Base-by-base conservation (phyloP, 2,888 invertebrate species). In the Orchesellides sinensis region DNA sequence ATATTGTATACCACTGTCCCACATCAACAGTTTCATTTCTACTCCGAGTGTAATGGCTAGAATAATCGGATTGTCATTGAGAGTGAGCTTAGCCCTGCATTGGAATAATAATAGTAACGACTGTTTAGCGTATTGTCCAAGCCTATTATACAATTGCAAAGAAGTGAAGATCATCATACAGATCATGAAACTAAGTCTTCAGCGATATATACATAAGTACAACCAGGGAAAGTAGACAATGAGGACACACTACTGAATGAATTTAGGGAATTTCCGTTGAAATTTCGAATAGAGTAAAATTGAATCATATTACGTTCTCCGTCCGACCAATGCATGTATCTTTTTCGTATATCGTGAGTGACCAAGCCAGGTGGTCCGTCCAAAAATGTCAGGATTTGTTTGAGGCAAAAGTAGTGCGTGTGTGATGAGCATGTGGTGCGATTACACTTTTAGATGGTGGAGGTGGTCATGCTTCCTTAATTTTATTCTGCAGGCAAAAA, bases 341-440 rank as follows among this genome's bases (percentile, higher is more conserved):
- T 21, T 69, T 14, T 45, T 68, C 45, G 17, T 49, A 54, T 59
- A 27, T 81, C 74, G 81, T 81, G 81, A 74, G 74, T 81, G 81
- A 81, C 81, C 73, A 40, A 81, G 59, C 81, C 81, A 81, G 81
- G 81, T 81, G 81, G 81, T 81, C 81, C 69, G 68, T 68, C 61
- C 61, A 59, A 61, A 81, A 81, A 69, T 81, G 81, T 80, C 80
- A 80, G 73, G 66, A 73, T 80, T 80, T 74, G 74, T 68, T 81
- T 32, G 63, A 73, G 68, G 59, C 23, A 73, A 73, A 61, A 68
- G 47, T 35, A 68, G 73, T 74, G n/a, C n/a, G n/a, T n/a, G 69
- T 63, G 52, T 68, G 74, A 74, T 81, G 68, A 81, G 81, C 81
- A 74, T 81, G 81, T 74, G 81, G 73, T 63, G 74, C 81, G 74